Evolutionary conservation across 2,888 invertebrate species (phyloP).

Genomic region (Timema podura): DNA sequence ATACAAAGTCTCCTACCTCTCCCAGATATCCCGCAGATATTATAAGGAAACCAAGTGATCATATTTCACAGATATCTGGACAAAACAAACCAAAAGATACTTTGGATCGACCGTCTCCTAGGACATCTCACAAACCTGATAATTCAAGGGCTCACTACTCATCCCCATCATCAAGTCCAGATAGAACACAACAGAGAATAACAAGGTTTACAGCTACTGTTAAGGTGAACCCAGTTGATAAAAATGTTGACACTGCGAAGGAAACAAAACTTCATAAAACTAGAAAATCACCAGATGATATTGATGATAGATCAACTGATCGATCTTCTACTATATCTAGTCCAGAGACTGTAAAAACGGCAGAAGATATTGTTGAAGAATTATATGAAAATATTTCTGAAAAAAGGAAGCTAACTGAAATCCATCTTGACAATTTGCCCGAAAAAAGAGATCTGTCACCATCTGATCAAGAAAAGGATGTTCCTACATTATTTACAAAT

Average conservation of each 20-base stretch:
- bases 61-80: conserved; percentile 15
- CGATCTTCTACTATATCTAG: conserved; percentile 31
- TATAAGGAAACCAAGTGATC: conserved; percentile 12
- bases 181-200: background rate
- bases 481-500: background rate
- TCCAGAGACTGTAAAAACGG: conserved; percentile 31
- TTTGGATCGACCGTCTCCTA: too few relatives aligned
- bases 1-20: background rate
- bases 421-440: background rate
- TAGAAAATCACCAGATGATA: conserved; percentile 51
- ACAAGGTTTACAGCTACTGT: conserved; percentile 33
- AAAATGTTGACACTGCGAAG: conserved; percentile 22
- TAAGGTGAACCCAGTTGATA: background rate
- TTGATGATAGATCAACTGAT: conserved; percentile 45
- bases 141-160: background rate
- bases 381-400: background rate
- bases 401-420: background rate
- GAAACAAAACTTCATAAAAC: conserved; percentile 44
- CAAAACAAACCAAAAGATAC: background rate
- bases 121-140: conserved; percentile 15
- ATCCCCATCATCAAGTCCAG: conserved; percentile 13
- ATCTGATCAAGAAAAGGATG: conserved; percentile 4
- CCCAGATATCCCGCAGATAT: conserved; percentile 5
- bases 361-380: conserved; percentile 16
- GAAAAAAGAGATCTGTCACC: background rate